Base-by-base conservation (phyloP, 2,888 invertebrate genomes). In the Cyclophora albipunctata region DNA sequence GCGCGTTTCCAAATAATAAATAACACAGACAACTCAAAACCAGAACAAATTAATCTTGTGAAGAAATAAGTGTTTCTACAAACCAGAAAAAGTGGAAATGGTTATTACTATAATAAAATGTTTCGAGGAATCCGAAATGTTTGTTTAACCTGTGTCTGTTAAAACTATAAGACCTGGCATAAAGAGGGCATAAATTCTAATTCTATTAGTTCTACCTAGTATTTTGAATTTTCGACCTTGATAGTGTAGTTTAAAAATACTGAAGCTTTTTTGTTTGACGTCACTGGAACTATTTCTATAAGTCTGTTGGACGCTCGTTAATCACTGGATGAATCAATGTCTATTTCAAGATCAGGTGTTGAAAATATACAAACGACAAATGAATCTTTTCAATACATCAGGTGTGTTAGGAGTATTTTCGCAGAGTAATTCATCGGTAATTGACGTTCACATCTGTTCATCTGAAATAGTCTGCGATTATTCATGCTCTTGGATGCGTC, bases 311-410 rank as follows among this genome's bases (percentile, higher is more conserved):
- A 65, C 59, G 66, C 65, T 60, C 60, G 60, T 61, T 66, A 63
- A 67, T 60, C 63, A 64, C 63, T 60, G 64, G 67, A 73, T 87
- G 87, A 87, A 81, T 87, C 86, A 84, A 81, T 72, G 59, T 64
- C 75, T 86, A 82, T 78, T 82, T 75, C 73, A 75, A 59, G 74
- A 66, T 58, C 71, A 66, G 57, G 66, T 64, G 78, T 57, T 68
- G 78, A 78, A 76, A 75, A 74, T 67, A 72, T 71, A 65, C 68
- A 73, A 64, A 71, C 72, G 77, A 75, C 73, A 73, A 73, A 75
- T 71, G 73, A 67, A 63, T 71, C 60, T 62, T 67, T 65, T 68
- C 63, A 52, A 64, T 74, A 66, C 64, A 63, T 66, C 73, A 73
- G 73, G 72, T 73, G 72, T 58, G 54, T 61, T 4, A 45, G 34